Base-by-base conservation (phyloP, 2,797 vertebrate genomes). In the Cyprinodon diabolis region DNA sequence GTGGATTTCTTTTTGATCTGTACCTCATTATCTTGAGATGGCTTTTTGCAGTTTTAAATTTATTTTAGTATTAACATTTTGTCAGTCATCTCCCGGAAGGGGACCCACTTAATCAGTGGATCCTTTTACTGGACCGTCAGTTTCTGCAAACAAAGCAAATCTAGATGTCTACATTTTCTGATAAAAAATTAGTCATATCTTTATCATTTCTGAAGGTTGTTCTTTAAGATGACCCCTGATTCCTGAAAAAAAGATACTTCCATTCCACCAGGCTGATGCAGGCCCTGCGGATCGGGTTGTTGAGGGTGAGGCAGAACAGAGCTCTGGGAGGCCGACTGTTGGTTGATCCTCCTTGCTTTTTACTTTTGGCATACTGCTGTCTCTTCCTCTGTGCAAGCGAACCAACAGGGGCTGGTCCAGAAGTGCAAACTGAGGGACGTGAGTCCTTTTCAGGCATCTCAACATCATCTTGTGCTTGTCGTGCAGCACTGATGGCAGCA, bases 201-300 rank as follows among this genome's bases (percentile, higher is more conserved):
- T 63, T 17, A 40, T 62, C 35, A 43, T n/a, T 40, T 43, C 37
- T 63, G n/a, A 43, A 63, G 19, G 60, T 68, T 49, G 68, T 2
- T 48, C 70, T 52, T 56, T 12, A 68, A 21, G 68, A 13, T n/a
- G 23, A 68, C 6, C 48, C 48, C 15, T 30, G 17, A 68, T 23
- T 68, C 1, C 48, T 13, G 35, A 4, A 4, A 69, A 92, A 96
- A 99, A 96, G 98, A 99, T 99, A 99, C 97, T 99, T 99, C 98
- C 98, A 99, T 95, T 99, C 98, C 94, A 99, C 98, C 90, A 99
- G 94, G 94, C 96, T 99, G 94, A 99, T 99, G 95, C 98, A 99
- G 91, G 98, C 98, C 95, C 97, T 96, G 94, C 98, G 96, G 92
- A 99, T 95, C 19, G 98, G 98, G 94, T 99, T 99, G 91, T 97